Evolutionary conservation across 2,888 invertebrate genomes (phyloP), one percentile per base, ranked within the genome.

Genomic region (Aphidius colemani): DNA sequence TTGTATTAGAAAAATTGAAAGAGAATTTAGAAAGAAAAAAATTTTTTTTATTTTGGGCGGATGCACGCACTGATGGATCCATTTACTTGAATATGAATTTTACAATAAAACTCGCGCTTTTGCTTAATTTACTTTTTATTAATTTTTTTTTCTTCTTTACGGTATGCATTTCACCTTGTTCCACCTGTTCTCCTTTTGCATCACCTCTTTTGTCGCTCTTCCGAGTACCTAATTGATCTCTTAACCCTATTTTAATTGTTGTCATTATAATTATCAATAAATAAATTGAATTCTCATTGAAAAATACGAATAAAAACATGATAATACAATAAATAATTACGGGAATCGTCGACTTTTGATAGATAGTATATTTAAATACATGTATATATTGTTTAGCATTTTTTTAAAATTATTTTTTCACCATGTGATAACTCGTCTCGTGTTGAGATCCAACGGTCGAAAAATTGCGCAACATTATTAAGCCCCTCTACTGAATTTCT

Each of bases 391-490:
- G 30, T 30, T 53, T 11, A 30, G 53, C 1, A 8, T 30, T 49
- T 51, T 59, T 49, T 48, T 58, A 56, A 44, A 30, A 50, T 45
- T 51, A 45, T 59, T 58, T 59, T 56, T 57, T 44, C 48, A 10
- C 53, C 56, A 58, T 60, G 11, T 51, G 57, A 18, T 55, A 43
- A 30, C 40, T 10, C 46, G 39, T 11, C 10, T 53, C 43, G 10
- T 59, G 71, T 67, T 69, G 67, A 71, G 71, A 63, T 63, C 64
- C 13, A 73, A 70, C 74, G 72, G 72, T 75, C 73, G 68, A 66
- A 39, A 70, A 71, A 71, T 76, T 76, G 72, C 76, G 75, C 72
- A 76, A 59, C 57, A 11, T 40, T 39, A 46, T 18, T 57, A 49
- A 6, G 45, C 53, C 49, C 62, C 65, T 48, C 63, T 64, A 64